Base-by-base conservation (phyloP, 2,888 invertebrate genomes). In the Brenthis hecate region DNA sequence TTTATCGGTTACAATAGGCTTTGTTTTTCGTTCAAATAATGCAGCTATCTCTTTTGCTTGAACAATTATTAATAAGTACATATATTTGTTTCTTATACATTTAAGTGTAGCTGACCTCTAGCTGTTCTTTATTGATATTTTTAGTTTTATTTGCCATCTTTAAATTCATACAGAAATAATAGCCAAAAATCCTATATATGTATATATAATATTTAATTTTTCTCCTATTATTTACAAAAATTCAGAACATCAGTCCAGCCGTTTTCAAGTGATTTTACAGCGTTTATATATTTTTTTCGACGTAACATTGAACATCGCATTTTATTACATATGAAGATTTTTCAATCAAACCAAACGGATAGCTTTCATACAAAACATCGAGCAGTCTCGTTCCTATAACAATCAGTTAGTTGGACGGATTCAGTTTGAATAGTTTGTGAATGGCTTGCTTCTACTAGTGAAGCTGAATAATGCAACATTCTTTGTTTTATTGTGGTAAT, bases 401-500 rank as follows among this genome's bases (percentile, higher is more conserved):
- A 62, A 62, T 54, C 62, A 54, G 51, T 23, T 43, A 14, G 32
- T 62, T 62, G 50, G 16, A 62, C 14, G 62, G 19, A 53, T 54
- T 23, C 13, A 62, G 53, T 62, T 58, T 62, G 61, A 53, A 62
- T 53, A 62, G 62, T 62, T 62, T 19, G 16, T 61, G 61, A 36
- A 61, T 51, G 36, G 53, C 19, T 62, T n/a, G 61, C 36, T 19
- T 54, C 53, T 54, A 53, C 16, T 53, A 19, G 11, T 28, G 60
- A 60, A 32, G 50, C 13, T 62, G 53, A 60, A 62, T 62, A 54
- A 62, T 54, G 62, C 43, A 6, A 43, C 53, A 19, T 53, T 19
- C 36, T 48, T 60, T 62, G 53, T 62, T 62, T 54, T 62, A 54
- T 62, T 62, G 43, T 43, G 36, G 19, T 19, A 43, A n/a, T 53